phyloP scores from a whole-genome alignment of 2,113 vertebrate genomes.

The Mugil cephalus region DNA sequence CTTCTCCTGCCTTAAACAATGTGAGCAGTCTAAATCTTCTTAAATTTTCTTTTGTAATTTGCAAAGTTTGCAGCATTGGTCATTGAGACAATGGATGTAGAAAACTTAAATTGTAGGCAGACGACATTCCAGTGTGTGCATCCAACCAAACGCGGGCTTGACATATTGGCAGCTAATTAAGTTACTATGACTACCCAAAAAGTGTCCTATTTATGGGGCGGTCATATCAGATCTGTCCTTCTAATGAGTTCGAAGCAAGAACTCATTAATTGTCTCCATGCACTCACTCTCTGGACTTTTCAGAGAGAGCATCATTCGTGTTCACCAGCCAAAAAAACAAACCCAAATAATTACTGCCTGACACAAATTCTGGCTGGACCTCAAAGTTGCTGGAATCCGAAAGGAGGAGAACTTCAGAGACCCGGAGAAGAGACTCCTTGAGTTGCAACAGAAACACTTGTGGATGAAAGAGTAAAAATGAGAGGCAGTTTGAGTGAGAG shows the following conservation, averaged over 20 bases:
- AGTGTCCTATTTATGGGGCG: not conserved
- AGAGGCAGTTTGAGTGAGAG: slow-evolving; percentile 1
- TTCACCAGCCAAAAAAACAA: not conserved
- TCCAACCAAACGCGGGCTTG: too few relatives aligned
- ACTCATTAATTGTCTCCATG: not conserved
- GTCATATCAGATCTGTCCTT: not conserved
- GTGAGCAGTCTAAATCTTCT: too few relatives aligned
- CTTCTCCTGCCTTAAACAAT: too few relatives aligned
- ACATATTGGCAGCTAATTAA: too few relatives aligned
- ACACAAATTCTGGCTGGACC: slow-evolving; percentile 2
- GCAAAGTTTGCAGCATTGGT: too few relatives aligned
- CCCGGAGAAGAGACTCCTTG: not conserved
- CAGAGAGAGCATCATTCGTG: not conserved
- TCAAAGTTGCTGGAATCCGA: slow-evolving; percentile 17
- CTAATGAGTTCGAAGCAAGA: not conserved
- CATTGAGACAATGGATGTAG: too few relatives aligned
- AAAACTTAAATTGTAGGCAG: too few relatives aligned
- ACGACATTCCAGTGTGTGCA: too few relatives aligned
- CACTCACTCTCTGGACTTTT: too few relatives aligned
- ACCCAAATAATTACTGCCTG: not conserved
- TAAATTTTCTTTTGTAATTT: not conserved
- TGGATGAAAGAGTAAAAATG: slow-evolving; percentile 7
- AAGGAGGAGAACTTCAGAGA: not conserved
- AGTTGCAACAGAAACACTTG: slow-evolving; percentile 4
- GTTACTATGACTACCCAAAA: too few relatives aligned